Evolutionary conservation across 2,888 invertebrate species (phyloP).

Genomic region (Sinohyriopsis cumingii): DNA sequence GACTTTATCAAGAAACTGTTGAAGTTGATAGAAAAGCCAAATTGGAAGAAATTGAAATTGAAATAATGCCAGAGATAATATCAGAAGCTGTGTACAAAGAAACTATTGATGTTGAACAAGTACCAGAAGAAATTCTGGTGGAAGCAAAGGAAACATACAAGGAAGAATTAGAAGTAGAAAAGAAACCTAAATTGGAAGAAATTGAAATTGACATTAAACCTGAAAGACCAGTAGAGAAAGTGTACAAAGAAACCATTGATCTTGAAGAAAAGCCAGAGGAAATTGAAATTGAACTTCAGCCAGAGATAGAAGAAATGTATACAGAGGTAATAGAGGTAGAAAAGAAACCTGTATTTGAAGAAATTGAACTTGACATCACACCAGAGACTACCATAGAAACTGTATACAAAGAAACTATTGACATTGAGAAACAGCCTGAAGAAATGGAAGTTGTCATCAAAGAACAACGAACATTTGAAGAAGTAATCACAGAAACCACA

Average conservation of each 20-base stretch:
- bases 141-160: conserved; percentile 2
- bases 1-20: conserved; percentile 2
- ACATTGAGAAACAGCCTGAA: too few species aligned
- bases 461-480: conserved; percentile 10
- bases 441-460: conserved; percentile 1
- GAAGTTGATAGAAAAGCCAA: conserved; percentile 2
- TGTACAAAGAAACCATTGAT: background rate
- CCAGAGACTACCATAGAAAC: conserved; percentile 2
- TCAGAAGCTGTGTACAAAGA: conserved; percentile 5
- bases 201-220: conserved; percentile 2
- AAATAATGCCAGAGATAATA: conserved; percentile 2
- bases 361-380: conserved; percentile 1
- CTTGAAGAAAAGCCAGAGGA: too few species aligned
- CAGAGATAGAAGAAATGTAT: too few species aligned
- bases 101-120: conserved; percentile 3
- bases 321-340: too few species aligned
- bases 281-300: too few species aligned
- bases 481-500: conserved; percentile 12
- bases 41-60: conserved; percentile 2
- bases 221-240: conserved; percentile 8
- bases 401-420: too few species aligned
- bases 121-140: conserved; percentile 5
- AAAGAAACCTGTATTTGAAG: too few species aligned
- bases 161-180: background rate
- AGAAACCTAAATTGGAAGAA: background rate